These are phyloP conservation scores for Anoura caudifer DNA, from an alignment of 2,113 vertebrate genomes.

Conservation along the genomic window DNA sequence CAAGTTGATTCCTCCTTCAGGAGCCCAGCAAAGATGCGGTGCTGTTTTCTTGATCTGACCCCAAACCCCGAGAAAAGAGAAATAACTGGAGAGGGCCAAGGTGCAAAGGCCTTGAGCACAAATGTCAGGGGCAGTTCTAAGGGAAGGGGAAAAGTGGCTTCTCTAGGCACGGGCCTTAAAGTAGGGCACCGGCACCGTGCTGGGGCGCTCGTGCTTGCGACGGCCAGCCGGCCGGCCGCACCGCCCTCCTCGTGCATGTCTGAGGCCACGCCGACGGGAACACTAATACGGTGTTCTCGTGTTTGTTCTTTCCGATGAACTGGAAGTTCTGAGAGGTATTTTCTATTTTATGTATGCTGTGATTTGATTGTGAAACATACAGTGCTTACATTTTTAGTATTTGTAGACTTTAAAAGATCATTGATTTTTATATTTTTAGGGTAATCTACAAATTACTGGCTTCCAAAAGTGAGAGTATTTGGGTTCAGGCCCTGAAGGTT, in stretches of 20 bases:
- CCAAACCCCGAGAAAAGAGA: neutral
- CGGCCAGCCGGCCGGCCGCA: neutral
- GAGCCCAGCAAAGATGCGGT: neutral
- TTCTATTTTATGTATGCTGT: neutral
- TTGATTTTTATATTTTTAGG: slow-evolving; percentile 78
- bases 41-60: neutral
- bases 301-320: neutral
- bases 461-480: slow-evolving; percentile 96
- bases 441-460: slow-evolving; percentile 97
- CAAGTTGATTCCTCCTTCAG: neutral
- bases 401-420: neutral
- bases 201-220: neutral
- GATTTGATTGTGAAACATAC: neutral
- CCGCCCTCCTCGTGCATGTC: neutral
- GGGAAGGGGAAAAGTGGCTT: neutral
- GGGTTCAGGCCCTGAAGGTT: slow-evolving; percentile 96
- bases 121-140: neutral
- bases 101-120: neutral
- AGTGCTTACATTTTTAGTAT: neutral
- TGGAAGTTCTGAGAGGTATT: neutral
- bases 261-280: neutral
- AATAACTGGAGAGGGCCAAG: neutral
- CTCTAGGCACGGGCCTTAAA: neutral
- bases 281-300: neutral
- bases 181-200: neutral